phyloP scores from a whole-genome alignment of 2,113 vertebrate genomes.

The zebrafish (Danio rerio) region DNA sequence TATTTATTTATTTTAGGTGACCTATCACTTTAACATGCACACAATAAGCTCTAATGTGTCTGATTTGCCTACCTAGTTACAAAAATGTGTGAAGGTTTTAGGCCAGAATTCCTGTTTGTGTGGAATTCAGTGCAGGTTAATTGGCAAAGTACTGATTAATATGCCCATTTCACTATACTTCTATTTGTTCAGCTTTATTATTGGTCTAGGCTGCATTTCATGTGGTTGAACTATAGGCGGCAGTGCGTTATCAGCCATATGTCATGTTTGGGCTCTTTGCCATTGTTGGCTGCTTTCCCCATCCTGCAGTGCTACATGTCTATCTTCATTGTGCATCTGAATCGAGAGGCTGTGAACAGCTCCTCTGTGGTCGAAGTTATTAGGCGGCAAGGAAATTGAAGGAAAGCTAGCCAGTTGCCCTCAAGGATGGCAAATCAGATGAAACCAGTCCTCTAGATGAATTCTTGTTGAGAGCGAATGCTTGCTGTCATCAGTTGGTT shows the following conservation, averaged over 20 bases:
- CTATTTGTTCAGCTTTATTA: not conserved
- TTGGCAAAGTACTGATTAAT: not conserved
- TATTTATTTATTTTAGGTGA: too few relatives aligned
- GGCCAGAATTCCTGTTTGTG: not conserved
- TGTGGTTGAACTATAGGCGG: conserved; percentile 58
- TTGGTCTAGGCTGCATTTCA: conserved; percentile 4
- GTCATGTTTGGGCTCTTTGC: conserved; percentile 47
- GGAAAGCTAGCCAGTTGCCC: conserved; percentile 25
- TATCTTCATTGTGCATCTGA: conserved; percentile 20
- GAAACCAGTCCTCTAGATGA: conserved; percentile 34
- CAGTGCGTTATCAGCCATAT: conserved; percentile 60
- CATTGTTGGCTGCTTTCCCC: conserved; percentile 11
- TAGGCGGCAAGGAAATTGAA: not conserved
- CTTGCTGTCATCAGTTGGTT: conserved; percentile 64
- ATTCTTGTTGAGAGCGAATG: conserved; percentile 42
- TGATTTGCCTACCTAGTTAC: not conserved
- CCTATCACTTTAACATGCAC: too few relatives aligned
- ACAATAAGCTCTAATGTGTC: not conserved
- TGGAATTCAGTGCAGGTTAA: not conserved
- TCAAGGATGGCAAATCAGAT: not conserved
- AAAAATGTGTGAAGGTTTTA: not conserved
- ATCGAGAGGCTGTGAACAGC: conserved; percentile 13
- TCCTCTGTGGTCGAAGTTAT: conserved; percentile 3
- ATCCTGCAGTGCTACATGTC: not conserved
- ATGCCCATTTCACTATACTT: not conserved